These are phyloP conservation scores for Mugil cephalus DNA, from an alignment of 2,113 vertebrate species.

Conservation along the genomic window DNA sequence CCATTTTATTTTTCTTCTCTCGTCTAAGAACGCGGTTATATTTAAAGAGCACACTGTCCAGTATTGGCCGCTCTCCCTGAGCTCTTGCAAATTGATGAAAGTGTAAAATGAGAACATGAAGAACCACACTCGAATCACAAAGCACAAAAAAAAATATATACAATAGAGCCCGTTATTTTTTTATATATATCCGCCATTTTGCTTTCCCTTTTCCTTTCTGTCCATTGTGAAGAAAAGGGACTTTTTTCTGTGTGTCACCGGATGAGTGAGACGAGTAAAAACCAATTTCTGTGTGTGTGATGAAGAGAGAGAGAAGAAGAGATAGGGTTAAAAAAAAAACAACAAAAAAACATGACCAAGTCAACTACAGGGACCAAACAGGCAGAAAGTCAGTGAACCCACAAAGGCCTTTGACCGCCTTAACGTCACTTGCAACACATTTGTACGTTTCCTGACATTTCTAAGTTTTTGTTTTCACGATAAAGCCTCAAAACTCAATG, in stretches of 20 bases:
- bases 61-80: slow-evolving; percentile 20
- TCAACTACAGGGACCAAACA: slow-evolving; percentile 75
- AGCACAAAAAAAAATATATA: slow-evolving; percentile 64
- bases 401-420: slow-evolving; percentile 65
- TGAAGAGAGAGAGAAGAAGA: slow-evolving; percentile 15
- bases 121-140: slow-evolving; percentile 43
- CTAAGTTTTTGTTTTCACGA: not conserved
- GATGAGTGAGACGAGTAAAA: slow-evolving; percentile 37
- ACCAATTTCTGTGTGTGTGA: slow-evolving; percentile 25
- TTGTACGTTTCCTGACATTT: slow-evolving; percentile 18
- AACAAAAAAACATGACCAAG: slow-evolving; percentile 43
- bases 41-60: slow-evolving; percentile 26
- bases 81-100: slow-evolving; percentile 35
- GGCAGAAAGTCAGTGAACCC: slow-evolving; percentile 67
- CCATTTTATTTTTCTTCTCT: slow-evolving; percentile 31
- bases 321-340: slow-evolving; percentile 5
- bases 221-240: slow-evolving; percentile 44
- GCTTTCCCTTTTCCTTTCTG: slow-evolving; percentile 7
- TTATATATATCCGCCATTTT: not conserved
- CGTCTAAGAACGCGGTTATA: slow-evolving; percentile 27
- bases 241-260: slow-evolving; percentile 48
- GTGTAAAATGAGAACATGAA: slow-evolving; percentile 13
- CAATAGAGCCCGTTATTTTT: slow-evolving; percentile 11
- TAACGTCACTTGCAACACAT: slow-evolving; percentile 17
- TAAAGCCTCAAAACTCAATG: slow-evolving; percentile 28